These are phyloP conservation scores for Tetragonula carbonaria DNA, from an alignment of 2,888 invertebrate species.

Conservation along the genomic window DNA sequence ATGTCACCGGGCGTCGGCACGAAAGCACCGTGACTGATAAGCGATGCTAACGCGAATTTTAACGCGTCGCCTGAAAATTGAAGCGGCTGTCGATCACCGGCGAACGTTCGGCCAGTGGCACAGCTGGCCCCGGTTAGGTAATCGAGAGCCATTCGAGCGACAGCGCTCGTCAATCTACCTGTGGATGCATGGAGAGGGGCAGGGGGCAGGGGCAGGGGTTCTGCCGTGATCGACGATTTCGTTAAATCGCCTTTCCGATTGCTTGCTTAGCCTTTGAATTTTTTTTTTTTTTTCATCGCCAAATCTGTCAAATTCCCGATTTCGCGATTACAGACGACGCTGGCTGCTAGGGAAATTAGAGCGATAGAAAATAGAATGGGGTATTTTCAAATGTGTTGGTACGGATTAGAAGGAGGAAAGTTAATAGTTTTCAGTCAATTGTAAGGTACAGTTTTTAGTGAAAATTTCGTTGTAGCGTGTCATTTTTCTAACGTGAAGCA, in stretches of 20 bases:
- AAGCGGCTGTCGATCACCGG: constrained; percentile 35
- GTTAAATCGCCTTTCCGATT: background rate
- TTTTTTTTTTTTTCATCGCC: background rate
- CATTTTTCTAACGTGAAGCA: too few relatives aligned
- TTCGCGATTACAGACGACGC: too few relatives aligned
- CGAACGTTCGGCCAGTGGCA: background rate
- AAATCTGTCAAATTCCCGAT: background rate
- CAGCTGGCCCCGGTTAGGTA: background rate
- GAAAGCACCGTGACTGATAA: constrained; percentile 36
- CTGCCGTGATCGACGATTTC: constrained; percentile 25
- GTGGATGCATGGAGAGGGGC: too few relatives aligned
- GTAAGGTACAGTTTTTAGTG: too few relatives aligned
- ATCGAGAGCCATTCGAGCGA: constrained; percentile 14
- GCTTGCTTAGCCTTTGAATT: constrained; percentile 5
- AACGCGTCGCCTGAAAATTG: constrained; percentile 30
- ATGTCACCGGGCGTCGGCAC: constrained; percentile 10
- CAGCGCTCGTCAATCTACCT: constrained; percentile 1
- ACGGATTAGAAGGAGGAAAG: too few relatives aligned
- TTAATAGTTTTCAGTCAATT: too few relatives aligned
- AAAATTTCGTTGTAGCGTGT: too few relatives aligned
- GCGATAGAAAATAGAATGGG: background rate
- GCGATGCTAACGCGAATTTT: constrained; percentile 42
- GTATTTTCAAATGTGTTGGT: too few relatives aligned
- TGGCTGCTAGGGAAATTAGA: too few relatives aligned
- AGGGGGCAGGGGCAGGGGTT: background rate